A percentile compares a stretch with the other conserved stretches of the same genome.
Conservation (phyloP, 2,113 vertebrate species). For the Apeltes quadracus region DNA sequence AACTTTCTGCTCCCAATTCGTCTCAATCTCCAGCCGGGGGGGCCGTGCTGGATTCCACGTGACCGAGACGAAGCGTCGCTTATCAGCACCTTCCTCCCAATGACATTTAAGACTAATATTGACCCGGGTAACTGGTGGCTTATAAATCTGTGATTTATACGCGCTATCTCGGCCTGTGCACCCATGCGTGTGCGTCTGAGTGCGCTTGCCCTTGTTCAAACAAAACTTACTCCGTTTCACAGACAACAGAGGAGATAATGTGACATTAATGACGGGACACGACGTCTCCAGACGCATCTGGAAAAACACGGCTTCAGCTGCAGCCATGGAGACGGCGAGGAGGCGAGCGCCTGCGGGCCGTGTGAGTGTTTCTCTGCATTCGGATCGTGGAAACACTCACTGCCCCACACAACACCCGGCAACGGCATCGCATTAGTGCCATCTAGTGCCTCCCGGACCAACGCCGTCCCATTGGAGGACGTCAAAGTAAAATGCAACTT, state of each 20-base stretch:
- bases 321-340: constrained; percentile 30
- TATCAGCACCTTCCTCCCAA: constrained; percentile 37
- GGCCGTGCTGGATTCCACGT: no score
- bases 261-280: constrained; percentile 42
- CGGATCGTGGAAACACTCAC: no score
- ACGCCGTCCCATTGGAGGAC: constrained; percentile 2
- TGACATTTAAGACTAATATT: constrained; percentile 63
- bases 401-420: background rate
- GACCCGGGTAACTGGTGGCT: constrained; percentile 53
- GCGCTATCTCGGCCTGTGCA: background rate
- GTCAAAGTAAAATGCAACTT: background rate
- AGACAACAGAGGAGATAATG: constrained; percentile 50
- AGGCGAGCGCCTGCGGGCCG: background rate
- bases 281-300: constrained; percentile 23
- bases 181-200: constrained; percentile 6
- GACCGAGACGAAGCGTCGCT: constrained; percentile 18
- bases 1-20: background rate
- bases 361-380: background rate
- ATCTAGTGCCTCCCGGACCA: constrained; percentile 61
- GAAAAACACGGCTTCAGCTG: constrained; percentile 33
- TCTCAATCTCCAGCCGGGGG: constrained; percentile 4
- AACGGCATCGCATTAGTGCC: constrained; percentile 56
- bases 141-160: constrained; percentile 52
- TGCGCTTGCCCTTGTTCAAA: constrained; percentile 56
- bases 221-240: constrained; percentile 37